Base-by-base conservation (phyloP, 2,797 vertebrate species). In the Peromyscus attwateri region DNA sequence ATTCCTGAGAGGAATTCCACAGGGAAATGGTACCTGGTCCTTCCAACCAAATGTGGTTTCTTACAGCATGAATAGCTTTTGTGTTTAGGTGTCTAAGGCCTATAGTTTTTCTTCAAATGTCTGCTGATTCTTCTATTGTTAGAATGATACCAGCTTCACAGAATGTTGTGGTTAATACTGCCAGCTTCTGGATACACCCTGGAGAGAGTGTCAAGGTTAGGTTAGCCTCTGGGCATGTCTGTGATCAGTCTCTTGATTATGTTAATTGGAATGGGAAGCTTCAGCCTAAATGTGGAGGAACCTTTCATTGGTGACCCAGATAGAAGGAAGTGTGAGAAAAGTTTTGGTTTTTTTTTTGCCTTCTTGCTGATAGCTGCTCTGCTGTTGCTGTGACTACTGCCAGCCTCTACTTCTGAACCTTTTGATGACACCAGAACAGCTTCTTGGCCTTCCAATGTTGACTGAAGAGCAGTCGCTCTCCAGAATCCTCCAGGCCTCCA, bases 21-120 rank as follows among this genome's bases (percentile, higher is more conserved):
- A 1, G 2, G 49, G 49, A 52, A 12, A 52, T 12, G 10, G 52
- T 55, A 55, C 16, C 52, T 55, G 14, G 16, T 1, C 25, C 66
- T 16, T 12, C 46, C 0, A 14, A 5, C 11, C 0, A 14, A 62
- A 13, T 16, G 4, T 14, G 0, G 23, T 3, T 10, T 19, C 3
- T 6, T 5, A 1, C 17, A 21, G 0, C 3, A 16, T 0, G 0
- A 66, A 21, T 25, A 16, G 0, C 4, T 21, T 66, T 8, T 17
- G 0, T 0, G 1, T 19, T 62, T 25, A 49, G 49, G 55, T 62
- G 8, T 17, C 8, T 9, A 1, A 43, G 49, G 34, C 34, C 40
- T 40, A 43, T 0, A 13, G 37, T 68, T 1, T 6, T 64, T 9
- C 55, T 29, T 0, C 0, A 0, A 8, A 12, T 0, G 13, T 14